Percentiles rank a stretch among this genome's conserved stretches.
These are phyloP conservation scores for Callyntrura sp. DNA, from an alignment of 2,888 invertebrate genomes.

Conservation along the genomic window DNA sequence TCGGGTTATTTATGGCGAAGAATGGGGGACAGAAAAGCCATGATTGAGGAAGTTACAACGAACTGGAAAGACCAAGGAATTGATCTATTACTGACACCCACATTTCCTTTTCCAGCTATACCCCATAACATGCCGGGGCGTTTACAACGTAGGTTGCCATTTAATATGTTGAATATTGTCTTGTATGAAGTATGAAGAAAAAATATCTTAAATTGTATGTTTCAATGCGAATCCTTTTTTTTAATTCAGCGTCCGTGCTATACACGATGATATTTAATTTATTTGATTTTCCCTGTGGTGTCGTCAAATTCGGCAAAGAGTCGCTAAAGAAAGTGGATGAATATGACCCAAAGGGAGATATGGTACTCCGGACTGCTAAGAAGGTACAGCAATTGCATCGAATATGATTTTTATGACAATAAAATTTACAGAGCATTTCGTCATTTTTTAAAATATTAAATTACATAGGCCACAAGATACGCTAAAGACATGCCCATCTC, in stretches of 20 bases:
- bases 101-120: conserved; percentile 84
- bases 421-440: too few relatives aligned
- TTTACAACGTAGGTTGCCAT: conserved; percentile 80
- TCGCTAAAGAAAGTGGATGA: conserved; percentile 73
- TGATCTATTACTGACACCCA: too few relatives aligned
- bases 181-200: neutral
- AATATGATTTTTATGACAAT: too few relatives aligned
- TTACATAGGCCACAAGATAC: conserved; percentile 78
- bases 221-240: too few relatives aligned
- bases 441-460: neutral
- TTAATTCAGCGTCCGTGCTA: conserved; percentile 78
- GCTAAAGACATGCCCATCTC: conserved; percentile 83
- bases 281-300: conserved; percentile 81
- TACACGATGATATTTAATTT: conserved; percentile 82
- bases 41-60: conserved; percentile 74
- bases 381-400: conserved; percentile 64
- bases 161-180: too few relatives aligned
- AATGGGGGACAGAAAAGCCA: conserved; percentile 77
- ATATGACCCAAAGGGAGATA: conserved; percentile 79
- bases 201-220: conserved; percentile 40
- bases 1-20: conserved; percentile 74
- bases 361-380: conserved; percentile 76
- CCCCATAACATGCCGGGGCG: conserved; percentile 75
- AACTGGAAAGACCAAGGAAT: conserved; percentile 81
- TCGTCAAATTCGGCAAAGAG: conserved; percentile 80